These are phyloP conservation scores for Epistrophe eligans DNA, from an alignment of 2,888 invertebrate genomes.

Conservation along the genomic window DNA sequence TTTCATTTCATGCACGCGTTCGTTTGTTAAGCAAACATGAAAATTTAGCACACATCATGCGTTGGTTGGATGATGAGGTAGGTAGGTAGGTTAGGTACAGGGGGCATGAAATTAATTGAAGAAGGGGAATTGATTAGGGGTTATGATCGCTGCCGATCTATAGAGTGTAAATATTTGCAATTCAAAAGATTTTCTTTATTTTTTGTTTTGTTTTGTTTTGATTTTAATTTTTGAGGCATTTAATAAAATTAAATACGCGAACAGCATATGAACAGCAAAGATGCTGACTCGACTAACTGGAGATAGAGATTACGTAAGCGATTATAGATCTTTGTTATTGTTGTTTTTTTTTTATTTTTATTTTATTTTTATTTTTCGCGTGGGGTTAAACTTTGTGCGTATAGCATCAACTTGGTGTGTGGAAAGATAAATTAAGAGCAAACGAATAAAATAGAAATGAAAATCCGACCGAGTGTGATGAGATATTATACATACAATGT, in stretches of 20 bases:
- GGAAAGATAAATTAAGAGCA: conserved; percentile 13
- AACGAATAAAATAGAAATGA: background rate
- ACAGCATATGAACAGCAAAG: background rate
- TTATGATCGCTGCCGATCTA: conserved; percentile 45
- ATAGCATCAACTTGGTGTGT: background rate
- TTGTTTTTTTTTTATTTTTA: conserved; percentile 7
- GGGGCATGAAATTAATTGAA: conserved; percentile 43
- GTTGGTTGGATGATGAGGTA: background rate
- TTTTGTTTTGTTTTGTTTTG: background rate
- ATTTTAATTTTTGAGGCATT: conserved; percentile 23
- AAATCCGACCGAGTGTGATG: conserved; percentile 14
- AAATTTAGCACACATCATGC: conserved; percentile 17
- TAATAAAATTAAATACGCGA: conserved; percentile 11
- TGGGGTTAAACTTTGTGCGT: conserved; percentile 36
- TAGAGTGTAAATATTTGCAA: conserved; percentile 55
- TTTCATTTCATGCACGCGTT: conserved; percentile 44
- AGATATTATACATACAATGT: conserved; percentile 28
- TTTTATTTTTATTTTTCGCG: conserved; percentile 6
- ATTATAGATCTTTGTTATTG: background rate
- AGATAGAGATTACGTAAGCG: conserved; percentile 50
- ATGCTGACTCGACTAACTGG: conserved; percentile 15
- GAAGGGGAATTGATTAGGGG: conserved; percentile 8
- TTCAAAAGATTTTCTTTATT: conserved; percentile 8
- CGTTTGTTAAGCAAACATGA: conserved; percentile 20
- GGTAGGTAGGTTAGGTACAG: background rate